phyloP scores from a whole-genome alignment of 2,113 vertebrate species.

The Acanthisitta chloris region DNA sequence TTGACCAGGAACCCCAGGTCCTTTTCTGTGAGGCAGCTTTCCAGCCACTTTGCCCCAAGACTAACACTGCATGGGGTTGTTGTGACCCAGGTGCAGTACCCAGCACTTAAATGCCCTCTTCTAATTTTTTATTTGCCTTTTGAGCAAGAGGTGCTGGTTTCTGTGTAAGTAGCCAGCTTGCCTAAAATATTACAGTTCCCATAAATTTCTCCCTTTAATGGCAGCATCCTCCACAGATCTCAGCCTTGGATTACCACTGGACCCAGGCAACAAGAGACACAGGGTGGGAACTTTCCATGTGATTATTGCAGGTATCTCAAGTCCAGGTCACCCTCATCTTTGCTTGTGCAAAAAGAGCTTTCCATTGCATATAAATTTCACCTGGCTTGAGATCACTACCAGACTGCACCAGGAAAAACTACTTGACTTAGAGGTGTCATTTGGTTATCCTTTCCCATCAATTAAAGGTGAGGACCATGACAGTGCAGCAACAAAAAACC shows the following conservation, averaged over 20 bases:
- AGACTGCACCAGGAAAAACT: not conserved
- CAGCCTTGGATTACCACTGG: not conserved
- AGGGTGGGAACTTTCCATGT: not conserved
- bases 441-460: not conserved
- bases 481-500: not conserved
- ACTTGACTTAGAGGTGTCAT: not conserved
- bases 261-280: not conserved
- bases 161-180: not conserved
- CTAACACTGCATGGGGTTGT: not conserved
- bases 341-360: not conserved
- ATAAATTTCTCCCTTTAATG: not conserved
- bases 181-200: not conserved
- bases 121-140: not conserved
- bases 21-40: not conserved
- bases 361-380: not conserved
- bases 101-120: not conserved
- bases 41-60: not conserved
- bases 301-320: not conserved
- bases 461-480: not conserved
- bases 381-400: not conserved
- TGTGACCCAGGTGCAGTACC: not conserved
- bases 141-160: not conserved
- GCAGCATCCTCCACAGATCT: not conserved
- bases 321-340: not conserved
- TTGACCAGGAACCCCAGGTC: not conserved